Conservation (phyloP, 1,140 invertebrate species). For the Pogonognathellus flavescens region DNA sequence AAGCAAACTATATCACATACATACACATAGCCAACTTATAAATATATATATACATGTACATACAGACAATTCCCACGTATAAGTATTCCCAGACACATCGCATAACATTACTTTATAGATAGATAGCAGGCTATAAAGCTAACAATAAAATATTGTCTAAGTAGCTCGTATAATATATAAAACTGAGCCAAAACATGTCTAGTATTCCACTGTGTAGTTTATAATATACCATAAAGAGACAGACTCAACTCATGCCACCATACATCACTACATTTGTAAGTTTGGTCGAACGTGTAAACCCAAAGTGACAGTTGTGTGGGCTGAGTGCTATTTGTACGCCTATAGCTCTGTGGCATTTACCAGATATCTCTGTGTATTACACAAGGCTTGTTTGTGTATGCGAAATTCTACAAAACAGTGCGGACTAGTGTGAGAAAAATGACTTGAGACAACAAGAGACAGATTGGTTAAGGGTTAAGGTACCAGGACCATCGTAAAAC, state of each 20-base stretch:
- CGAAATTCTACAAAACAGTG: neutral
- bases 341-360: neutral
- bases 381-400: neutral
- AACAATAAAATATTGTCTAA: too few species aligned
- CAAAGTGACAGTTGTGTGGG: neutral
- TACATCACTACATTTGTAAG: neutral
- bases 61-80: neutral
- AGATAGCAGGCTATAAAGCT: neutral
- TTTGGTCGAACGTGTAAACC: neutral
- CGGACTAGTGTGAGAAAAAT: constrained; percentile 9
- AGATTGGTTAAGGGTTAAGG: constrained; percentile 44
- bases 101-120: too few species aligned
- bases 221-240: neutral
- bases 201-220: too few species aligned
- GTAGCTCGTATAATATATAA: too few species aligned
- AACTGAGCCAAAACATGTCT: too few species aligned
- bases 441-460: constrained; percentile 47
- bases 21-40: constrained; percentile 24
- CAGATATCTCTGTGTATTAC: neutral
- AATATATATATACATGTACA: constrained; percentile 29
- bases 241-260: neutral
- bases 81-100: too few species aligned
- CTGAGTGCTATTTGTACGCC: neutral
- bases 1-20: too few species aligned
- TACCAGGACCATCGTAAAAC: neutral